A percentile compares a stretch with the other conserved stretches of the same genome.
Conservation (phyloP, 2,113 vertebrate species). For the Speoplatyrhinus poulsoni region DNA sequence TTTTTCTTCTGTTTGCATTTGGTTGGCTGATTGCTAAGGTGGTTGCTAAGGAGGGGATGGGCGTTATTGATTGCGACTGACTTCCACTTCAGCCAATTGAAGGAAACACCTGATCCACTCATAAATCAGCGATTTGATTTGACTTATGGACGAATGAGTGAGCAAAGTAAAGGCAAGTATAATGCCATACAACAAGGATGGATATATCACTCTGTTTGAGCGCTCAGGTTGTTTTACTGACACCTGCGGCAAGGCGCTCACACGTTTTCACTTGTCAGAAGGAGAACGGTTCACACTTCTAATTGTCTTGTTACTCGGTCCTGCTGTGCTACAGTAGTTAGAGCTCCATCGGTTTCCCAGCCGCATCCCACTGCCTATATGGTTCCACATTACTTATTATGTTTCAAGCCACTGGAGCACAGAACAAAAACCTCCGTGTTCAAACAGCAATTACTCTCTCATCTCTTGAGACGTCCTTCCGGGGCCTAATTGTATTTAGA, state of each 20-base stretch:
- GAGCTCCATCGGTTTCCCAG: constrained; percentile 27
- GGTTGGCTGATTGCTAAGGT: neutral
- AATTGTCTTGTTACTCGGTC: constrained; percentile 66
- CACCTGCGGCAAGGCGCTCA: constrained; percentile 44
- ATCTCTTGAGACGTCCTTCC: constrained; percentile 76
- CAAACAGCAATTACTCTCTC: constrained; percentile 87
- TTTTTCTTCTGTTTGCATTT: neutral
- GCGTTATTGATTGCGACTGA: constrained; percentile 37
- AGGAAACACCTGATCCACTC: constrained; percentile 43
- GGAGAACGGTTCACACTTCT: constrained; percentile 51
- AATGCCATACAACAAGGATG: constrained; percentile 19
- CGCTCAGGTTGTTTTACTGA: constrained; percentile 40
- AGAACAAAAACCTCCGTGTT: constrained; percentile 93
- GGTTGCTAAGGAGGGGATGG: constrained; percentile 15
- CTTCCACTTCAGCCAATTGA: neutral
- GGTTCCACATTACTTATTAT: constrained; percentile 84
- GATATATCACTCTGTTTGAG: neutral
- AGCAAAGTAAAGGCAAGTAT: constrained; percentile 14
- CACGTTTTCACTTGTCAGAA: constrained; percentile 4
- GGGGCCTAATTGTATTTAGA: constrained; percentile 98
- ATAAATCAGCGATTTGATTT: constrained; percentile 38
- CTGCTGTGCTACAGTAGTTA: constrained; percentile 38
- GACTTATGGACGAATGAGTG: constrained; percentile 48
- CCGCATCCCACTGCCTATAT: constrained; percentile 74
- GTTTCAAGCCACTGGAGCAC: constrained; percentile 88